Evolutionary conservation across 2,888 invertebrate species (phyloP).

Genomic region (Rapana venosa): DNA sequence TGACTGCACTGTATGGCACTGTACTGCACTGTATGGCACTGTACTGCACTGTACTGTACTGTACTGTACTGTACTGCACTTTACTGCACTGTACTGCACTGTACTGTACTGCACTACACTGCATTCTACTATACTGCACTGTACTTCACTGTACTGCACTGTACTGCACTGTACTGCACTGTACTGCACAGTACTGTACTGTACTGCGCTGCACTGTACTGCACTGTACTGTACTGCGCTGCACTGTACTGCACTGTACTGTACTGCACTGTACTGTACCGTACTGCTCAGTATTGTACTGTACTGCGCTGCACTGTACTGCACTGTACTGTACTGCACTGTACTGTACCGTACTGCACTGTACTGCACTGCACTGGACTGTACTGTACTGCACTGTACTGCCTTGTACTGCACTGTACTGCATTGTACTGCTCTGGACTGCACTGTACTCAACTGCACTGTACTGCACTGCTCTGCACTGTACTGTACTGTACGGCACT

Average conservation of each 20-base stretch:
- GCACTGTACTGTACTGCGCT: constrained; percentile 20
- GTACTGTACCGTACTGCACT: constrained; percentile 1
- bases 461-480: not conserved
- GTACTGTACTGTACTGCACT: not conserved
- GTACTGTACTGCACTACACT: too few relatives aligned
- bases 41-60: not conserved
- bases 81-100: not conserved
- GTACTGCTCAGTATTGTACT: too few relatives aligned
- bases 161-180: not conserved
- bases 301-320: not conserved
- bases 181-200: constrained; percentile 34
- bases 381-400: too few relatives aligned
- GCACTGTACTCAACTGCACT: not conserved
- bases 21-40: not conserved
- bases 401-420: too few relatives aligned
- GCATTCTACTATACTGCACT: too few relatives aligned
- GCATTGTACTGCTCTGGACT: not conserved
- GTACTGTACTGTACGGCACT: not conserved
- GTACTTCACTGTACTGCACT: not conserved
- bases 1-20: not conserved
- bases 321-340: constrained; percentile 5
- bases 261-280: constrained; percentile 20
- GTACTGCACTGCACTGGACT: not conserved
- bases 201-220: constrained; percentile 14
- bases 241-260: not conserved